A percentile compares a stretch with the other conserved stretches of the same genome.
Conservation (phyloP, 2,797 vertebrate species). For the Pteropus rufus region DNA sequence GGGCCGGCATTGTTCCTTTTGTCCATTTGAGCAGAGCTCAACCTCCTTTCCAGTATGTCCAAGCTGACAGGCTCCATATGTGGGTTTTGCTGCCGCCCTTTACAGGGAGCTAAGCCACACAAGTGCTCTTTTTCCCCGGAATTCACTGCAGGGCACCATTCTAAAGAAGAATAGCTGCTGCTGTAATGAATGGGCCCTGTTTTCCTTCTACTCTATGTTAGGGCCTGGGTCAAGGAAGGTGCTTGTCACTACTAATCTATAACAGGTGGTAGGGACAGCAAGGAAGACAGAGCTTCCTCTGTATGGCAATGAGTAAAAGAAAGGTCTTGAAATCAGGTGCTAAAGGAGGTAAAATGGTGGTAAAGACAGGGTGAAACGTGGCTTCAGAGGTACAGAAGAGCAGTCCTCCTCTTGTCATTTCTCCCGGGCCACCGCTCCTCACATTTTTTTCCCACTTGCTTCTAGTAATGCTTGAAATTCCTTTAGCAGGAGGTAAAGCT, state of each 20-base stretch:
- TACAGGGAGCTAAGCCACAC: slow-evolving; percentile 2
- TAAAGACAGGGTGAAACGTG: not conserved
- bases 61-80: not conserved
- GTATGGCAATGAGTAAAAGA: not conserved
- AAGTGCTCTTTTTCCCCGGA: slow-evolving; percentile 4
- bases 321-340: slow-evolving; percentile 34
- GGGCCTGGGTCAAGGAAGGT: slow-evolving; percentile 21
- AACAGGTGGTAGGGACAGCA: not conserved
- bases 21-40: slow-evolving; percentile 24
- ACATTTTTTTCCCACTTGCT: not conserved
- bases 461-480: not conserved
- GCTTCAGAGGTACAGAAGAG: not conserved
- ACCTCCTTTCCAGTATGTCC: slow-evolving; percentile 38
- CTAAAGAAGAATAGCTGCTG: not conserved
- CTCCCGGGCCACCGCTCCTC: not conserved
- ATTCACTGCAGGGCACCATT: not conserved
- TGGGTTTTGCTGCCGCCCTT: not conserved
- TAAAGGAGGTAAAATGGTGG: not conserved
- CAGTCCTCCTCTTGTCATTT: too few species aligned
- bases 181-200: not conserved
- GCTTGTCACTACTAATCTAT: slow-evolving; percentile 11
- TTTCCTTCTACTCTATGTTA: not conserved
- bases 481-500: not conserved
- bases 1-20: slow-evolving; percentile 41
- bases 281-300: slow-evolving; percentile 31